Evolutionary conservation across 64 coral and sea anemone species (phyloP), one percentile per base, ranked within the genome.

Genomic region (Stylophora pistillata): DNA sequence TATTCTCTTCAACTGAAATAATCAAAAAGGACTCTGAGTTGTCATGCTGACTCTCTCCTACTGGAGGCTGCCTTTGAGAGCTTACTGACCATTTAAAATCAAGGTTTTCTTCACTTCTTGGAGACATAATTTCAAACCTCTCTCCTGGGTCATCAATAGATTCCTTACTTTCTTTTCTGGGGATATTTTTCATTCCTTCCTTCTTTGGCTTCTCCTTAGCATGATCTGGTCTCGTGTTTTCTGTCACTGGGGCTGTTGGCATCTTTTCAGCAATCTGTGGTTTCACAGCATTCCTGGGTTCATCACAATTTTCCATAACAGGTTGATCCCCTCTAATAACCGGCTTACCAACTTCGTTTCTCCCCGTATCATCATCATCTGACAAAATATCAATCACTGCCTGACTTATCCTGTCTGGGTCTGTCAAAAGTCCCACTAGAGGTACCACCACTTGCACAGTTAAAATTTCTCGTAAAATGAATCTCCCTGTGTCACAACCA

Each of bases 381-480:
- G 23, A 66, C 3, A 91, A 63, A 32, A 94, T 53, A 62, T 90
- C 83, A 88, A 95, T 91, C 14, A 93, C 75, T 17, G 93, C 94
- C 85, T 95, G 71, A 57, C 90, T 93, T 10, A 99, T 74, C 90
- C 90, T 95, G 47, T 99, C 87, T 55, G 93, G 83, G 28, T 99
- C 90, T 27, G 80, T 76, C 53, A 99, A 77, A 47, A 87, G 73
- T 57, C 95, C 77, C 53, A 87, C 87, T 18, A 99, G 77, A 7
- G 89, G 86, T 62, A 90, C 72, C 53, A 99, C 3, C 1, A 90
- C 73, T 91, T 91, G 87, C 5, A 90, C 84, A 15, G 97, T 85
- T 15, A 99, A 82, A 88, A 95, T 90, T 53, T 99, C 97, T 29
- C 93, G 85, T n/a, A 99, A 74, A 89, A 99, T 95, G 71, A 99